Conservation (phyloP, 2,797 vertebrate genomes). For the Apogon hyalosoma region DNA sequence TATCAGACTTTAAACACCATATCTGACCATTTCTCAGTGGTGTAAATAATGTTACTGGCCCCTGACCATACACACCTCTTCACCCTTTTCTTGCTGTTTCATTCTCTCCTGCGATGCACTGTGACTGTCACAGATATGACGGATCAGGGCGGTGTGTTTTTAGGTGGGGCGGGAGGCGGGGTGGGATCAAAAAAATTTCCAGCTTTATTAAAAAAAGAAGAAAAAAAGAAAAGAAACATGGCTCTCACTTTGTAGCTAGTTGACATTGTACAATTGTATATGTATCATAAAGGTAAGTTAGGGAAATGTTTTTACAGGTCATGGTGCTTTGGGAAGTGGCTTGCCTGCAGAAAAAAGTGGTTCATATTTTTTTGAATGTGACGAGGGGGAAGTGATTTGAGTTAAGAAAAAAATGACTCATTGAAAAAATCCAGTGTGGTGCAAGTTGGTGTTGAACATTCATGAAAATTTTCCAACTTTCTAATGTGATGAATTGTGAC, state of each 20-base stretch:
- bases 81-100: constrained; percentile 41
- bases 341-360: constrained; percentile 61
- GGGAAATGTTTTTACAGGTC: constrained; percentile 63
- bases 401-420: constrained; percentile 31
- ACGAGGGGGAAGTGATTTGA: constrained; percentile 15
- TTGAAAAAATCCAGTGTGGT: constrained; percentile 38
- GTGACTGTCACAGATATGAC: constrained; percentile 65
- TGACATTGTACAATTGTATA: constrained; percentile 76
- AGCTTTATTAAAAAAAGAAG: constrained; percentile 50
- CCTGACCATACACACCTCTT: constrained; percentile 31
- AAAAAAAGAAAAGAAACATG: constrained; percentile 34
- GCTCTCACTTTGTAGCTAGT: constrained; percentile 75
- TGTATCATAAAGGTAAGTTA: constrained; percentile 70
- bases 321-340: constrained; percentile 69
- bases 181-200: constrained; percentile 25
- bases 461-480: constrained; percentile 34
- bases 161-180: not conserved
- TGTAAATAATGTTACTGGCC: constrained; percentile 55
- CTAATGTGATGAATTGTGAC: constrained; percentile 43
- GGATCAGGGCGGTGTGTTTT: constrained; percentile 28
- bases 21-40: constrained; percentile 29
- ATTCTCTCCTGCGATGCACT: constrained; percentile 66
- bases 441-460: constrained; percentile 50
- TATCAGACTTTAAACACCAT: constrained; percentile 10
- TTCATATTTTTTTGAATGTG: constrained; percentile 59